Evolutionary conservation across 1,140 invertebrate genomes (phyloP).

Genomic region (Ridgeia piscesae): DNA sequence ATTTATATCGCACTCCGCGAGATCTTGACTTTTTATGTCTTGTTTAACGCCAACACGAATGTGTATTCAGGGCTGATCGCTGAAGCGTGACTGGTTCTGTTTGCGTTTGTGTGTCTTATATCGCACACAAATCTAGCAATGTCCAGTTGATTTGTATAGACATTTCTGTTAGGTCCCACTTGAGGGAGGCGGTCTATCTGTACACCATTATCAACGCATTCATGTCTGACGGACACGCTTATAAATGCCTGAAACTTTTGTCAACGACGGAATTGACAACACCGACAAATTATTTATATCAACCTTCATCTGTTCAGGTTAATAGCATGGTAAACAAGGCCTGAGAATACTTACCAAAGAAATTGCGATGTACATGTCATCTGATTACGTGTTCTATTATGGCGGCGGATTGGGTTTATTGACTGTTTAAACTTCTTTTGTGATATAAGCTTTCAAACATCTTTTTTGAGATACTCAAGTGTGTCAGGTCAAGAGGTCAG

Average conservation of each 20-base stretch:
- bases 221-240: background rate
- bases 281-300: background rate
- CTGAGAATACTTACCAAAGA: background rate
- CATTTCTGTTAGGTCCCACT: background rate
- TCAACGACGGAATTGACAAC: background rate
- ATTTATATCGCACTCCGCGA: background rate
- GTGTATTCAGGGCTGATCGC: background rate
- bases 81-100: background rate
- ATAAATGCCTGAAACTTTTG: background rate
- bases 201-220: background rate
- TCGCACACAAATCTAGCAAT: background rate
- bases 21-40: background rate
- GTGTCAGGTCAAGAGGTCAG: background rate
- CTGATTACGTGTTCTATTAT: background rate
- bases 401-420: background rate
- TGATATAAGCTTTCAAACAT: background rate
- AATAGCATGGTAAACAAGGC: background rate
- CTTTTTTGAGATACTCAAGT: background rate
- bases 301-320: background rate
- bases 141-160: background rate
- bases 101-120: background rate
- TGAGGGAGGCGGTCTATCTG: background rate
- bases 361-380: background rate
- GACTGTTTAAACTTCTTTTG: background rate
- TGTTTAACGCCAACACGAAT: background rate